Evolutionary conservation across 2,888 invertebrate genomes (phyloP).

Genomic region (Clusia tigrina): DNA sequence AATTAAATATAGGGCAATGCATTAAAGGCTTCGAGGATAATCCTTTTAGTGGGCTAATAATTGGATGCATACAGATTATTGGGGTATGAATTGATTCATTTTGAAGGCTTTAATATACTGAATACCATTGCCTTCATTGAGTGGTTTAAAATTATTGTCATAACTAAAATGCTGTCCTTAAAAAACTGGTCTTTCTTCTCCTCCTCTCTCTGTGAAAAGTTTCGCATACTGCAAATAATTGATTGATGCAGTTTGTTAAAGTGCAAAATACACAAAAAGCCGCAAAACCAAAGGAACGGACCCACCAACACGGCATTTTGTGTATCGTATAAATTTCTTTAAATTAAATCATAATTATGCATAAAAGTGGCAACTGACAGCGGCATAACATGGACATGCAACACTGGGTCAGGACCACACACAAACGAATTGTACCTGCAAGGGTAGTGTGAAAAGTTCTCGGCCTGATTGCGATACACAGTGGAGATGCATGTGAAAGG

Average conservation of each 20-base stretch:
- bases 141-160: too few relatives aligned
- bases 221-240: conserved; percentile 32
- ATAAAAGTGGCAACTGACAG: conserved; percentile 53
- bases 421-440: background rate
- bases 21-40: too few relatives aligned
- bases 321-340: conserved; percentile 21
- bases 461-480: conserved; percentile 2
- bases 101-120: too few relatives aligned
- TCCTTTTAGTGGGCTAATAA: too few relatives aligned
- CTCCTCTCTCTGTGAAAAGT: too few relatives aligned
- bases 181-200: too few relatives aligned
- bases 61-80: too few relatives aligned
- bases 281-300: background rate
- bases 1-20: too few relatives aligned
- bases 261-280: background rate
- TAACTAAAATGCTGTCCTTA: too few relatives aligned
- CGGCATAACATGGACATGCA: background rate
- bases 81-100: too few relatives aligned
- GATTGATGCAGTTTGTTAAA: conserved; percentile 43
- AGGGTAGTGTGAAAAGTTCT: background rate
- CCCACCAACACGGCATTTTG: conserved; percentile 25
- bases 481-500: too few relatives aligned
- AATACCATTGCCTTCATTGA: too few relatives aligned
- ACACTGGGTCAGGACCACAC: conserved; percentile 29
- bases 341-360: conserved; percentile 48